These are phyloP conservation scores for Bubo bubo DNA, from an alignment of 2,113 vertebrate genomes.

Conservation along the genomic window DNA sequence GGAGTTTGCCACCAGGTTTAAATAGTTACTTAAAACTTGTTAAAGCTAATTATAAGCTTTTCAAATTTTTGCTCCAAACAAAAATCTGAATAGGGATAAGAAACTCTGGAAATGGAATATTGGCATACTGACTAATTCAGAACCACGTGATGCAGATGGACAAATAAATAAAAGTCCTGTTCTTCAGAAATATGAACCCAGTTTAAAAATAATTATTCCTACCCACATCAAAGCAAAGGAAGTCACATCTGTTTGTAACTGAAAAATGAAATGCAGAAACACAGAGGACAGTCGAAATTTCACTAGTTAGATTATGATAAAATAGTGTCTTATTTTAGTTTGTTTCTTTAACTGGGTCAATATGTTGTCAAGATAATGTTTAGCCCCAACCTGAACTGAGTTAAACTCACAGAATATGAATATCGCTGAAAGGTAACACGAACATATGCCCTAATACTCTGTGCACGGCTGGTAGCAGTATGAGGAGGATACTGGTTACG, in stretches of 20 bases:
- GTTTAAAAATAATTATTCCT: constrained; percentile 74
- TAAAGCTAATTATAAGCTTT: background rate
- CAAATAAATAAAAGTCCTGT: background rate
- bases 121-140: constrained; percentile 10
- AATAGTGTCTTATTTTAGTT: background rate
- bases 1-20: background rate
- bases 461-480: background rate
- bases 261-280: background rate
- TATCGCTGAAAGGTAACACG: background rate
- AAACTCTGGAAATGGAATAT: background rate
- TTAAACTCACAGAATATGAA: background rate
- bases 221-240: constrained; percentile 51
- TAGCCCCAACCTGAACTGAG: background rate
- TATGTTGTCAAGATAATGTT: background rate
- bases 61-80: background rate
- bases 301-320: background rate
- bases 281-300: background rate
- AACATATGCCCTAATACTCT: background rate
- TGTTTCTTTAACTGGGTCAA: background rate
- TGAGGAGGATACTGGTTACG: background rate
- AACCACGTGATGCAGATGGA: background rate
- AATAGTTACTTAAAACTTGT: background rate
- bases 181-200: constrained; percentile 71
- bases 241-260: background rate
- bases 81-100: background rate